These are phyloP conservation scores for Philereme vetulata DNA, from an alignment of 2,888 invertebrate genomes.

Conservation along the genomic window DNA sequence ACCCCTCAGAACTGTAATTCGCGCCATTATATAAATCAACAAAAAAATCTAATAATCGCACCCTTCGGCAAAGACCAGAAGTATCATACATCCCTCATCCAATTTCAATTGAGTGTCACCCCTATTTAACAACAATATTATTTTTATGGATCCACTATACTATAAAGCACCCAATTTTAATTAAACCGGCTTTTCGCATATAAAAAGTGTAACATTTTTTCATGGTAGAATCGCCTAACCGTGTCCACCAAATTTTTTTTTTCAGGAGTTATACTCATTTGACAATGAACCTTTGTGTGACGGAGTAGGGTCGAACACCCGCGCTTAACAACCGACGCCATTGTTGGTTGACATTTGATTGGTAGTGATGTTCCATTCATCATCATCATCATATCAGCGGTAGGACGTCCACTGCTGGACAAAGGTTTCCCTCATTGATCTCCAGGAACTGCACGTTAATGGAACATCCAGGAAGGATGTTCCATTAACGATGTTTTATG, in stretches of 20 bases:
- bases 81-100: constrained; percentile 45
- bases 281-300: constrained; percentile 71
- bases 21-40: constrained; percentile 73
- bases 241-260: constrained; percentile 37
- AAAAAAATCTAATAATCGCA: constrained; percentile 60
- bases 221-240: constrained; percentile 14
- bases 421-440: too few relatives aligned
- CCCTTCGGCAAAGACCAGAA: constrained; percentile 56
- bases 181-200: constrained; percentile 71
- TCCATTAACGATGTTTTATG: too few relatives aligned
- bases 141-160: constrained; percentile 73
- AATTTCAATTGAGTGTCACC: constrained; percentile 55
- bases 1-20: constrained; percentile 54
- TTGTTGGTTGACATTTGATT: constrained; percentile 77
- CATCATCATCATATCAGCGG: too few relatives aligned
- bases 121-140: constrained; percentile 67
- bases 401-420: too few relatives aligned
- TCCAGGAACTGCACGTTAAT: too few relatives aligned
- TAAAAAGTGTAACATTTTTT: constrained; percentile 32
- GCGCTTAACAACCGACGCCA: constrained; percentile 74
- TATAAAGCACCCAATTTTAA: constrained; percentile 68
- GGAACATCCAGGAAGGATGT: too few relatives aligned
- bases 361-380: constrained; percentile 66
- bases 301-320: constrained; percentile 60
- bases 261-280: constrained; percentile 57